Conservation (phyloP, 2,797 vertebrate genomes). For the Enteromius unitaeniatus region DNA sequence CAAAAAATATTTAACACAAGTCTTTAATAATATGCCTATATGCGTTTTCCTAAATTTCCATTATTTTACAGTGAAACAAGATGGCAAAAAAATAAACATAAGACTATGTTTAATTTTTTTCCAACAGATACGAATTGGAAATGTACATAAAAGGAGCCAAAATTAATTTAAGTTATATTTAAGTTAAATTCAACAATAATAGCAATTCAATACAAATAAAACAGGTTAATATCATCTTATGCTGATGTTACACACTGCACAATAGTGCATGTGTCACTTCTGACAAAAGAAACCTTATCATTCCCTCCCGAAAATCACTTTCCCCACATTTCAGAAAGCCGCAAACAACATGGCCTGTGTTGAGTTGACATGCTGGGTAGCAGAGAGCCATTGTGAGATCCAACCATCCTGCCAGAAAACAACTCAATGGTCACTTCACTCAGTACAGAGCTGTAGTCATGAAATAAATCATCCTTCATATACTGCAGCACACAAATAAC, state of each 20-base stretch:
- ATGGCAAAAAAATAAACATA: neutral
- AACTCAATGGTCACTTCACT: conserved; percentile 52
- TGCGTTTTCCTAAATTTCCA: neutral
- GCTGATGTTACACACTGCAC: neutral
- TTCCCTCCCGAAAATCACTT: conserved; percentile 5
- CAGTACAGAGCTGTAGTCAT: conserved; percentile 37
- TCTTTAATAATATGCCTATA: neutral
- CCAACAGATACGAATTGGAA: neutral
- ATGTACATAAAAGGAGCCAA: neutral
- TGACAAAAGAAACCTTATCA: conserved; percentile 26
- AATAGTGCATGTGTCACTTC: conserved; percentile 34
- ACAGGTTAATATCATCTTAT: neutral
- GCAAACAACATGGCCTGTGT: conserved; percentile 50
- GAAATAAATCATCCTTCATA: conserved; percentile 44
- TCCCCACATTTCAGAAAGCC: neutral
- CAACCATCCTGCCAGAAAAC: conserved; percentile 35
- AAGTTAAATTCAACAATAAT: neutral
- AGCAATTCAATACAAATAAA: neutral
- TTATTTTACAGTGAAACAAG: neutral
- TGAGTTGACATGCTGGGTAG: conserved; percentile 35
- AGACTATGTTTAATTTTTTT: neutral
- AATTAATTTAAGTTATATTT: neutral
- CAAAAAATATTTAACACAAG: neutral
- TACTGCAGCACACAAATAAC: conserved; percentile 4
- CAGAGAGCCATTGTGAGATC: conserved; percentile 42